Evolutionary conservation across 2,797 vertebrate genomes (phyloP).

Genomic region (Protosalanx chinensis): DNA sequence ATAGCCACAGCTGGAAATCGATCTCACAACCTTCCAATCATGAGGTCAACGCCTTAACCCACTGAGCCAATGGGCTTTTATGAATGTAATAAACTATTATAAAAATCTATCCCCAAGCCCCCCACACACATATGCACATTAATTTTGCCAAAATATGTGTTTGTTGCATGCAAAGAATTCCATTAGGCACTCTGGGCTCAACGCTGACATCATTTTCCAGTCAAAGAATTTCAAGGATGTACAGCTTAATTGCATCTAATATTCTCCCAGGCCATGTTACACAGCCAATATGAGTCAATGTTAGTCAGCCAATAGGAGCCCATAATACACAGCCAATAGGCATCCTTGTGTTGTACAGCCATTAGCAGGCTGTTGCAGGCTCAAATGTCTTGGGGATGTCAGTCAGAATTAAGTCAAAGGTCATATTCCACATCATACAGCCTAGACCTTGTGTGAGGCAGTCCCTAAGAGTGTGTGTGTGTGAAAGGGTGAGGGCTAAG

Average conservation of each 20-base stretch:
- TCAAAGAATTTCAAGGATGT: conserved; percentile 26
- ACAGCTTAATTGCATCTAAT: conserved; percentile 26
- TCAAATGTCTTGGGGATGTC: conserved; percentile 47
- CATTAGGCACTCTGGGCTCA: conserved; percentile 7
- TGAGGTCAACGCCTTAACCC: no score
- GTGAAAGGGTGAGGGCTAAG: neutral
- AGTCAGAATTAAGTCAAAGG: conserved; percentile 53
- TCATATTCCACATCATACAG: conserved; percentile 47
- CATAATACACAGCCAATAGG: conserved; percentile 15
- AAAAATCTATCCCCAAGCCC: no score
- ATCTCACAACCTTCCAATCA: no score
- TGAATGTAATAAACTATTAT: no score
- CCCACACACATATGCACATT: no score
- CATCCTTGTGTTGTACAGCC: conserved; percentile 22
- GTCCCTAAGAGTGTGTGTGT: conserved; percentile 28
- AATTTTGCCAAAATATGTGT: conserved; percentile 20
- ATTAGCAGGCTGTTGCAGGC: conserved; percentile 1
- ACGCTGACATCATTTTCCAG: conserved; percentile 13
- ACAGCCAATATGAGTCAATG: conserved; percentile 14
- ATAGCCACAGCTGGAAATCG: no score
- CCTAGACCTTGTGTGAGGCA: conserved; percentile 28
- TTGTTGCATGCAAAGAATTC: conserved; percentile 42
- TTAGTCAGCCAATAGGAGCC: conserved; percentile 9
- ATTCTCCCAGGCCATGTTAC: neutral
- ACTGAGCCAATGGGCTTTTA: no score